Percentiles rank a stretch among this genome's conserved stretches.
Evolutionary conservation across 2,888 invertebrate species (phyloP).

Genomic region (Hydrotaea cyrtoneurina): DNA sequence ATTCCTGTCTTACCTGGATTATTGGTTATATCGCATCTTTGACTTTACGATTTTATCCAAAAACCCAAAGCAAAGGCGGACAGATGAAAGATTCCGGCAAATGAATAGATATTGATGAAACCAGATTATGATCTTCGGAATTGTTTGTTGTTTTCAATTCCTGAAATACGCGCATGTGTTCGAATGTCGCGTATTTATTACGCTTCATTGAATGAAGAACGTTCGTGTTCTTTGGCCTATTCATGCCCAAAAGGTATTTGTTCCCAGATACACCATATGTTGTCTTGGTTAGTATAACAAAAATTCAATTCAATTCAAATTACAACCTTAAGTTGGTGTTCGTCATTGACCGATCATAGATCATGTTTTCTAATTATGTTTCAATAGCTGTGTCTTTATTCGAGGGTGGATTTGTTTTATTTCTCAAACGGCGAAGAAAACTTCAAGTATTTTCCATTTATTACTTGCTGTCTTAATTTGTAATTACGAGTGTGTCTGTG

Average conservation of each 20-base stretch:
- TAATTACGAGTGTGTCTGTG: not conserved
- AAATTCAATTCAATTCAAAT: too few species aligned
- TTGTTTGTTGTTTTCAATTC: conserved; percentile 26
- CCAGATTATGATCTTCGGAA: conserved; percentile 8
- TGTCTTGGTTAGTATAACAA: too few species aligned
- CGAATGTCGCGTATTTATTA: conserved; percentile 63
- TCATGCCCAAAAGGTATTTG: not conserved
- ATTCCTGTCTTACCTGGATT: conserved; percentile 49
- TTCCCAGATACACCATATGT: conserved; percentile 52
- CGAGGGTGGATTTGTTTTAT: not conserved
- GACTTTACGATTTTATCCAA: conserved; percentile 28
- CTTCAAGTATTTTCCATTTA: conserved; percentile 8
- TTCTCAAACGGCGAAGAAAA: not conserved
- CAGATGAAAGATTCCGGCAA: conserved; percentile 43
- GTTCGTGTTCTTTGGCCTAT: conserved; percentile 22
- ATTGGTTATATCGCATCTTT: conserved; percentile 28
- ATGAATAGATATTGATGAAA: conserved; percentile 12
- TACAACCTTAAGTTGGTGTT: not conserved
- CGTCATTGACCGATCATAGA: conserved; percentile 53
- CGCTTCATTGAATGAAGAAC: conserved; percentile 61
- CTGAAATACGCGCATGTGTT: conserved; percentile 54
- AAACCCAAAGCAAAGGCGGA: not conserved
- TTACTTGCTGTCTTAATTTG: conserved; percentile 14
- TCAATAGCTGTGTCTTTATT: not conserved
- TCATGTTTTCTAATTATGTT: conserved; percentile 50